A percentile compares a stretch with the other conserved stretches of the same genome.
phyloP scores from a whole-genome alignment of 2,113 vertebrate genomes.

The Cynopterus brachyotis region DNA sequence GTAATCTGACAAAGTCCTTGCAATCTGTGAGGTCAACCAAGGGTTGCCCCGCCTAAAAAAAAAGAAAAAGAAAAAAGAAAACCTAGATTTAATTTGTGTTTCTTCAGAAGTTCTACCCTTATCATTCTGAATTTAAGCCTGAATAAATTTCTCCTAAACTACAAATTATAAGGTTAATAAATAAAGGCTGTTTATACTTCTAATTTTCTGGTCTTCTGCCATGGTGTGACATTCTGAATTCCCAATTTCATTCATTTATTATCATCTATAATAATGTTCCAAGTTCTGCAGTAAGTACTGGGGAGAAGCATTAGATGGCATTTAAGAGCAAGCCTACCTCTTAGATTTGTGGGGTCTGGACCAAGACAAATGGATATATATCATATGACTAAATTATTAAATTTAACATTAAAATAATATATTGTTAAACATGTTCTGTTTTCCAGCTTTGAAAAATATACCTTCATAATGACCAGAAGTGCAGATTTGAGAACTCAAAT shows the following conservation, averaged over 20 bases:
- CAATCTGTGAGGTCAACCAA: too few species aligned
- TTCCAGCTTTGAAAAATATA: background rate
- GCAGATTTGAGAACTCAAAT: conserved; percentile 6
- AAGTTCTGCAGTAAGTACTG: background rate
- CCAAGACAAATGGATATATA: background rate
- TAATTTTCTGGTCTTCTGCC: background rate
- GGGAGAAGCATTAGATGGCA: background rate
- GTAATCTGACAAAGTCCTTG: too few species aligned
- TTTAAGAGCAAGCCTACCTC: background rate
- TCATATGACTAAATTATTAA: background rate
- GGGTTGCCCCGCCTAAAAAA: too few species aligned
- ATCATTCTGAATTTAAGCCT: background rate
- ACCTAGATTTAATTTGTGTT: background rate
- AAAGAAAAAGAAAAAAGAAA: background rate
- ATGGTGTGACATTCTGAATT: background rate
- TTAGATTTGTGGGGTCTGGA: background rate
- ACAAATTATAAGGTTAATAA: conserved; percentile 17
- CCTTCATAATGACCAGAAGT: background rate
- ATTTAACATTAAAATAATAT: conserved; percentile 4
- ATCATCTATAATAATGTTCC: background rate
- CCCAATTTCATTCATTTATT: background rate
- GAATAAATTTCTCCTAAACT: background rate
- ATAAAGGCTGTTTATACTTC: background rate
- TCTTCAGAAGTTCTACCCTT: background rate
- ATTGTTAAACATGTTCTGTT: background rate